phyloP scores from a whole-genome alignment of 2,888 invertebrate genomes.

The Limnephilus marmoratus region DNA sequence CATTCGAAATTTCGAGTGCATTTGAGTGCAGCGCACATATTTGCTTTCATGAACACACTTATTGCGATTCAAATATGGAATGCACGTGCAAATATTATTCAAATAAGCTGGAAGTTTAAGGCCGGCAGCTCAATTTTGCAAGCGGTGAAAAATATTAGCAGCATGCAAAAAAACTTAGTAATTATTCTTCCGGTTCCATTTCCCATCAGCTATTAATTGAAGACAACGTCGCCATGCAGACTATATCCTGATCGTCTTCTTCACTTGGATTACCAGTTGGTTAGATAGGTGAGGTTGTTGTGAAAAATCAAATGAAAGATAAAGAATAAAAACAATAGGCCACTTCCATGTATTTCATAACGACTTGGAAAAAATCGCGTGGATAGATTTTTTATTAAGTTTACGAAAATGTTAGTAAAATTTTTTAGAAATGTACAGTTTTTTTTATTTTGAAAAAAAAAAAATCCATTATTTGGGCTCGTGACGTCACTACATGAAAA shows the following conservation, averaged over 20 bases:
- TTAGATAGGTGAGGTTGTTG: background rate
- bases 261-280: background rate
- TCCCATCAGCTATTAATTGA: background rate
- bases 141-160: background rate
- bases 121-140: background rate
- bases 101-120: background rate
- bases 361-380: too few relatives aligned
- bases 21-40: slow-evolving; percentile 46
- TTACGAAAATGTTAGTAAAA: too few relatives aligned
- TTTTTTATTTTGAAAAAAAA: too few relatives aligned
- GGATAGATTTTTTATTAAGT: too few relatives aligned
- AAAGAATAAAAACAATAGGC: too few relatives aligned
- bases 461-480: too few relatives aligned
- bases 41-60: slow-evolving; percentile 36
- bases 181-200: background rate
- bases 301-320: too few relatives aligned
- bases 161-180: background rate
- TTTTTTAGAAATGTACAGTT: too few relatives aligned
- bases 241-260: background rate
- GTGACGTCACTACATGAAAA: too few relatives aligned
- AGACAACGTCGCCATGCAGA: background rate
- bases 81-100: slow-evolving; percentile 42
- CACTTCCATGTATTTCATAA: too few relatives aligned
- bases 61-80: slow-evolving; percentile 46
- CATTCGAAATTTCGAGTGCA: slow-evolving; percentile 32